Percentiles rank a stretch among this genome's conserved stretches.
Conservation (phyloP, 1,140 invertebrate species). For the Leptopilina boulardi region DNA sequence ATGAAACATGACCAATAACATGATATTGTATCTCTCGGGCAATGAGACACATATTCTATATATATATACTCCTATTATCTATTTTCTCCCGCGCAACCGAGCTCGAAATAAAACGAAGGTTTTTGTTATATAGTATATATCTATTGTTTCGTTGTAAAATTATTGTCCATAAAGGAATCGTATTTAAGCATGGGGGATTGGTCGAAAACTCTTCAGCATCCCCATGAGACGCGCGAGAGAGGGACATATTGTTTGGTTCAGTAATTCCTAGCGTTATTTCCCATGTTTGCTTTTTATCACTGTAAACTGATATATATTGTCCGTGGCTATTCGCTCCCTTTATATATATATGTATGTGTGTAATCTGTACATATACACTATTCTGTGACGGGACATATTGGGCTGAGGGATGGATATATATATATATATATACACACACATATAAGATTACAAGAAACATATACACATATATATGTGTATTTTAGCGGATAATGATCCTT, state of each 20-base stretch:
- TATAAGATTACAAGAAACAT: conserved; percentile 28
- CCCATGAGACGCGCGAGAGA: conserved; percentile 54
- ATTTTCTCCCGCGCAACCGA: conserved; percentile 35
- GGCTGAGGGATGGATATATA: conserved; percentile 43
- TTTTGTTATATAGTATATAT: conserved; percentile 14
- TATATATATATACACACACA: not conserved
- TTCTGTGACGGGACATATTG: conserved; percentile 40
- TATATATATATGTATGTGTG: conserved; percentile 38
- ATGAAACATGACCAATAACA: not conserved
- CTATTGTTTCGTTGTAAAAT: conserved; percentile 45
- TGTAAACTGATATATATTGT: conserved; percentile 73
- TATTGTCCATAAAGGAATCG: conserved; percentile 50
- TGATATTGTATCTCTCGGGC: not conserved
- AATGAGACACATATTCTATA: not conserved
- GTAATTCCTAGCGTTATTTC: conserved; percentile 72
- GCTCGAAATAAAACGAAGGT: conserved; percentile 36
- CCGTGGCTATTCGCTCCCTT: conserved; percentile 61
- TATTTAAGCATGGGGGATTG: conserved; percentile 50
- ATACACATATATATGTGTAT: not conserved
- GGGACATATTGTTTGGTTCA: conserved; percentile 74
- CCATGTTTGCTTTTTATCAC: conserved; percentile 74
- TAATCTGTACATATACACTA: conserved; percentile 38
- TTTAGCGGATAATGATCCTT: conserved; percentile 41
- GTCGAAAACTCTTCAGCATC: conserved; percentile 60
- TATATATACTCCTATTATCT: not conserved